Evolutionary conservation across 1,140 invertebrate genomes (phyloP).

Genomic region (Pogonomyrmex barbatus): DNA sequence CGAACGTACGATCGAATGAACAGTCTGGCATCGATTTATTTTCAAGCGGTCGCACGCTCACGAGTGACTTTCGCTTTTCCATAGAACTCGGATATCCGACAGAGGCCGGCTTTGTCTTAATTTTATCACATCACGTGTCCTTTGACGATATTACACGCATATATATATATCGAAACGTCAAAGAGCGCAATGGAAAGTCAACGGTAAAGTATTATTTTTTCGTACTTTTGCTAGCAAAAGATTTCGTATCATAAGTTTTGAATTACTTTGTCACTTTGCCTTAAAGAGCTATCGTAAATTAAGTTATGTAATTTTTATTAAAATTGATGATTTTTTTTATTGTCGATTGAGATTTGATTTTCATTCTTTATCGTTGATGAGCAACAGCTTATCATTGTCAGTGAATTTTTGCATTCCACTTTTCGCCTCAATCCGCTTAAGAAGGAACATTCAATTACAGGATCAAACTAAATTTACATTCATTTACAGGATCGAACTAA

Average conservation of each 20-base stretch:
- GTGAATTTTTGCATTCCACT: background rate
- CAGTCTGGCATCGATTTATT: conserved; percentile 38
- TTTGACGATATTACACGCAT: background rate
- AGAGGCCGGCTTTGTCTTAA: background rate
- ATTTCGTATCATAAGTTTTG: too few species aligned
- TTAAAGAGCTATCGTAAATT: too few species aligned
- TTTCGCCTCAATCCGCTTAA: conserved; percentile 24
- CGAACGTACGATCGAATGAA: conserved; percentile 25
- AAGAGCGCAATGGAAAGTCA: background rate
- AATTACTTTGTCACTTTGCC: too few species aligned
- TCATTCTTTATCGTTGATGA: too few species aligned
- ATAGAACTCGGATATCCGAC: conserved; percentile 4
- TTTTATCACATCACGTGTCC: conserved; percentile 15
- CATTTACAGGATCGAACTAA: conserved; percentile 69
- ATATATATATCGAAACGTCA: background rate
- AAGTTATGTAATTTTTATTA: too few species aligned
- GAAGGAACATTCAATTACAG: conserved; percentile 73
- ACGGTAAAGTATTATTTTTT: background rate
- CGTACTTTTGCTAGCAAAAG: too few species aligned
- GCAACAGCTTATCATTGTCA: conserved; percentile 2
- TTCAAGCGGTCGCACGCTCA: conserved; percentile 1
- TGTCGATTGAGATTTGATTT: too few species aligned
- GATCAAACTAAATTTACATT: too few species aligned
- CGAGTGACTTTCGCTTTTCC: conserved; percentile 45
- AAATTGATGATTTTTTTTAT: too few species aligned